Evolutionary conservation across 2,113 vertebrate species (phyloP).

Genomic region (Alosa alosa): DNA sequence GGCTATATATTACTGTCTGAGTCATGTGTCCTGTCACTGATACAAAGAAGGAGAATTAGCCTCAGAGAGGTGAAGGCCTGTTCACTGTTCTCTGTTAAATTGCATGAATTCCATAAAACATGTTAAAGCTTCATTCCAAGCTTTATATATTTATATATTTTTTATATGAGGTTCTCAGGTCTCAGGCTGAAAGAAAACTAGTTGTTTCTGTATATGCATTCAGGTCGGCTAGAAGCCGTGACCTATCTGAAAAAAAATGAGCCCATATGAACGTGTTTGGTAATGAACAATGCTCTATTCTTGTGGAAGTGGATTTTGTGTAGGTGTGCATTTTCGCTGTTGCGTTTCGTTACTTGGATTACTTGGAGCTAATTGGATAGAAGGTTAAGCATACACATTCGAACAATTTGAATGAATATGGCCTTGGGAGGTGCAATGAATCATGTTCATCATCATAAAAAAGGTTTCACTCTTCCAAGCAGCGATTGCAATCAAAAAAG

Average conservation of each 20-base stretch:
- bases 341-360: not conserved
- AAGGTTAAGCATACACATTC: conserved; percentile 5
- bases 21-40: not conserved
- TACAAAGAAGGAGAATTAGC: not conserved
- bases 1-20: not conserved
- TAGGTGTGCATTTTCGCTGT: not conserved
- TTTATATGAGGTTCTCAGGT: too few species aligned
- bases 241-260: not conserved
- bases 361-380: not conserved
- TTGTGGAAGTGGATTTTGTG: not conserved
- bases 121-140: too few species aligned
- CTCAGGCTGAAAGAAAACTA: too few species aligned
- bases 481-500: conserved; percentile 12
- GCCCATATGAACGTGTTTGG: not conserved
- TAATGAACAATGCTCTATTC: not conserved
- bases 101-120: not conserved
- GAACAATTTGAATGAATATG: not conserved
- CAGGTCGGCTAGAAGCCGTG: too few species aligned
- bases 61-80: not conserved
- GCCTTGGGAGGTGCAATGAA: not conserved
- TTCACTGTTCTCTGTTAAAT: not conserved
- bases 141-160: too few species aligned
- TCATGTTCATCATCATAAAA: not conserved
- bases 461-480: not conserved
- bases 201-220: too few species aligned